phyloP scores from a whole-genome alignment of 92 coral and sea anemone species.

The Desmophyllum pertusum region DNA sequence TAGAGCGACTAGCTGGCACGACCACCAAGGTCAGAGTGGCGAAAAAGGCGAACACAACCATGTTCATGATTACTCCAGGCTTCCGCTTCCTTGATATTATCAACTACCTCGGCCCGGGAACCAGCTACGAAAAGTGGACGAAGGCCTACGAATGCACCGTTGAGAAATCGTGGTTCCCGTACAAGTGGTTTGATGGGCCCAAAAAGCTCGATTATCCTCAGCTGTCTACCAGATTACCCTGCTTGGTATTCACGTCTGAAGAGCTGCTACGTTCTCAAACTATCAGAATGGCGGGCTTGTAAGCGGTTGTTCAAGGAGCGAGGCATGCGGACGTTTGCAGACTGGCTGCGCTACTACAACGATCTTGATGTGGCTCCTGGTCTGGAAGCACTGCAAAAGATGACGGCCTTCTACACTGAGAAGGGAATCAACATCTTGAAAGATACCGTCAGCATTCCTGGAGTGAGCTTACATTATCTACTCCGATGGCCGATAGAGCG shows the following conservation, averaged over 20 bases:
- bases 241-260: constrained; percentile 24
- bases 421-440: constrained; percentile 22
- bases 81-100: no score
- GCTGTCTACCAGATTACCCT: constrained; percentile 28
- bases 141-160: no score
- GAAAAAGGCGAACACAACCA: no score
- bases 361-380: constrained; percentile 16
- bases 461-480: neutral
- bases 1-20: no score
- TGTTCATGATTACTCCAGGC: no score
- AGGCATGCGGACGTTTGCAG: constrained; percentile 16
- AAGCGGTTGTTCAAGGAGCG: neutral
- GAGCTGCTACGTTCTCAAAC: neutral
- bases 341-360: constrained; percentile 10
- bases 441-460: constrained; percentile 11
- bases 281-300: no score
- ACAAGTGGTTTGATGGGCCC: constrained; percentile 9
- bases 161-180: neutral
- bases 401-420: no score
- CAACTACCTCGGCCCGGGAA: no score
- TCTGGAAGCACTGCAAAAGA: no score
- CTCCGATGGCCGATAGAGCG: neutral
- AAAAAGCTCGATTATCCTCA: constrained; percentile 4
- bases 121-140: no score
- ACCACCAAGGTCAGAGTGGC: no score